phyloP scores from a whole-genome alignment of 2,113 vertebrate species.

The Hypomesus transpacificus region DNA sequence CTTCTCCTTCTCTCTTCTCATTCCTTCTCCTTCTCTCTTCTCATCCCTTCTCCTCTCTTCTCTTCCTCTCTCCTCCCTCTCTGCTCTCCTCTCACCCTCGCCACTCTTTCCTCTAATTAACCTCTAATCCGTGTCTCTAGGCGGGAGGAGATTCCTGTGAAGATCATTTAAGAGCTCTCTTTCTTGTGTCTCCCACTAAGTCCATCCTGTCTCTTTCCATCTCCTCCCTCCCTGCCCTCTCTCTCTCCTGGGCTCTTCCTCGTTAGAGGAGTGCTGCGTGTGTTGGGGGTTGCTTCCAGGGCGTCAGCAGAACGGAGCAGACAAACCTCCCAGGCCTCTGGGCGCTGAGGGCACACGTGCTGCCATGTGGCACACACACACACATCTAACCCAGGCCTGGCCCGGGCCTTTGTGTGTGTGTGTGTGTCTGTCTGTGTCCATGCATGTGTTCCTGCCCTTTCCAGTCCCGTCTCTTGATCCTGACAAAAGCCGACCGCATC shows the following conservation, averaged over 20 bases:
- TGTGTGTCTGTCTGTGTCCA: conserved; percentile 1
- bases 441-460: neutral
- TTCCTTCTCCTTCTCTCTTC: neutral
- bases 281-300: too few species aligned
- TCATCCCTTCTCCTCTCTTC: neutral
- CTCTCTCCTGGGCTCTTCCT: neutral
- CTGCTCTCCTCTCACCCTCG: conserved; percentile 3
- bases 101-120: too few species aligned
- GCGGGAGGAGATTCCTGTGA: too few species aligned
- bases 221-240: neutral
- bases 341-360: too few species aligned
- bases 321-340: too few species aligned
- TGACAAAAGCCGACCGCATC: neutral
- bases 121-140: too few species aligned
- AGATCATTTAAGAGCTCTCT: too few species aligned
- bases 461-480: neutral
- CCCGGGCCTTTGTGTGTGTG: neutral
- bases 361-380: too few species aligned
- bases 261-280: neutral
- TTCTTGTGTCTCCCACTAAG: neutral
- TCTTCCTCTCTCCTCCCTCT: conserved; percentile 18
- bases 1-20: neutral
- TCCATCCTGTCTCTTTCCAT: neutral
- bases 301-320: too few species aligned
- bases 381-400: too few species aligned